Conservation (phyloP, 2,797 vertebrate species). For the Rhodeus uyekii region DNA sequence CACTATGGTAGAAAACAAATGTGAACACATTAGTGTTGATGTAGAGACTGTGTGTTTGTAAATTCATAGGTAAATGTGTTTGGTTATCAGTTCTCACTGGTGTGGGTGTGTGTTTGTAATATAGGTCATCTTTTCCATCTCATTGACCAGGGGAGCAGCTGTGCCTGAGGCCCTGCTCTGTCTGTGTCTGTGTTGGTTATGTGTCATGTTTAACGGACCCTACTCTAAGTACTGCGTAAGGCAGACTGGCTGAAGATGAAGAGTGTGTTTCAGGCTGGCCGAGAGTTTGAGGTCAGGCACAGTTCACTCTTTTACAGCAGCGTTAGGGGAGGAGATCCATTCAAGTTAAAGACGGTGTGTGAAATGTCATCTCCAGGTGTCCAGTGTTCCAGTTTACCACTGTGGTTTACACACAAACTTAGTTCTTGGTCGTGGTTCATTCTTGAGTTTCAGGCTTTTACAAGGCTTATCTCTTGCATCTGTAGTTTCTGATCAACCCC, state of each 20-base stretch:
- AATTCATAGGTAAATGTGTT: constrained; percentile 1
- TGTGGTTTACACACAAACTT: neutral
- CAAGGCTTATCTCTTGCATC: neutral
- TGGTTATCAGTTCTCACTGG: constrained; percentile 3
- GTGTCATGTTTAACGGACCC: constrained; percentile 22
- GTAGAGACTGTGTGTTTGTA: neutral
- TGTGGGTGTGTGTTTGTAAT: constrained; percentile 40
- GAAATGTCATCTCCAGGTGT: constrained; percentile 5
- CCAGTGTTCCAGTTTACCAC: neutral
- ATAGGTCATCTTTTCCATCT: constrained; percentile 56
- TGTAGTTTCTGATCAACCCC: neutral
- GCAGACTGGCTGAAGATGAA: neutral
- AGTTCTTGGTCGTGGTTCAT: neutral
- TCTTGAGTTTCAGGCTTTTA: neutral
- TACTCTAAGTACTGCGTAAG: neutral
- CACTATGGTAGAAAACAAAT: neutral
- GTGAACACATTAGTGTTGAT: neutral
- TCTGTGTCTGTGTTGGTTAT: constrained; percentile 17
- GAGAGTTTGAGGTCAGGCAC: neutral
- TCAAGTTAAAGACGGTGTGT: neutral
- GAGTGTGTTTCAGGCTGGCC: neutral
- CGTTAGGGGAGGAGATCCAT: neutral
- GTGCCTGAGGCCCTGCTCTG: constrained; percentile 36
- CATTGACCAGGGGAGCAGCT: constrained; percentile 53
- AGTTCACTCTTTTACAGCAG: constrained; percentile 23